A percentile compares a stretch with the other conserved stretches of the same genome.
Conservation (phyloP, 2,113 vertebrate species). For the Paracanthobrama guichenoti region DNA sequence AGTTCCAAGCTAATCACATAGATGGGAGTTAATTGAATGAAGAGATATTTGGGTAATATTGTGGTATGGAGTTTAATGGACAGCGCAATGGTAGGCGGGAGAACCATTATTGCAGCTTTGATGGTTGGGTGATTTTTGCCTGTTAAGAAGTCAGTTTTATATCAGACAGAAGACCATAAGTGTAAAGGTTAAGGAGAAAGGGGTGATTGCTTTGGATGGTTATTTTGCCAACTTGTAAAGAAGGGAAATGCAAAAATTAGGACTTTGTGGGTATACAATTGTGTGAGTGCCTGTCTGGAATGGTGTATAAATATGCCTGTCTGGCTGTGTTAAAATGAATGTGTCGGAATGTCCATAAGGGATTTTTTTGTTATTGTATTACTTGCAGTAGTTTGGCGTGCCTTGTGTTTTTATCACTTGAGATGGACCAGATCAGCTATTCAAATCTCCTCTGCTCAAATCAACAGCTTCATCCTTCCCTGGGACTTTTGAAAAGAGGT, state of each 20-base stretch:
- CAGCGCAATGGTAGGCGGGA: not conserved
- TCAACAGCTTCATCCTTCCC: conserved; percentile 38
- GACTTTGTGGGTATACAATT: not conserved
- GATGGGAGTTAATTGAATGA: conserved; percentile 33
- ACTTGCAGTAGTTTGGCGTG: conserved; percentile 17
- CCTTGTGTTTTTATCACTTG: conserved; percentile 29
- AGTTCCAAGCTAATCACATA: not conserved
- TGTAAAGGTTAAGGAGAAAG: conserved; percentile 2
- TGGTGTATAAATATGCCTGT: not conserved
- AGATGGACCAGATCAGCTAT: conserved; percentile 9
- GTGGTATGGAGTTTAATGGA: not conserved
- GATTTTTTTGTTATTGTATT: not conserved
- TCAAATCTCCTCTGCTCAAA: conserved; percentile 21
- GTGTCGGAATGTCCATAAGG: not conserved
- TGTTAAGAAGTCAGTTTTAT: conserved; percentile 7
- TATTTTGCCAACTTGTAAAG: conserved; percentile 46
- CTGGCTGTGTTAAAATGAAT: not conserved
- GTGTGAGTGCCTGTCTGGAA: not conserved
- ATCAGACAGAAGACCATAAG: not conserved
- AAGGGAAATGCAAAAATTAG: not conserved
- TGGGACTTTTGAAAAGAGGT: conserved; percentile 34
- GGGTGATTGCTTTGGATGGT: conserved; percentile 46
- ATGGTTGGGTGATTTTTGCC: not conserved
- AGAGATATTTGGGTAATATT: not conserved
- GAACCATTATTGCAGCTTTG: not conserved